phyloP scores from a whole-genome alignment of 2,888 invertebrate genomes.

The Mesorhabditis sp. region DNA sequence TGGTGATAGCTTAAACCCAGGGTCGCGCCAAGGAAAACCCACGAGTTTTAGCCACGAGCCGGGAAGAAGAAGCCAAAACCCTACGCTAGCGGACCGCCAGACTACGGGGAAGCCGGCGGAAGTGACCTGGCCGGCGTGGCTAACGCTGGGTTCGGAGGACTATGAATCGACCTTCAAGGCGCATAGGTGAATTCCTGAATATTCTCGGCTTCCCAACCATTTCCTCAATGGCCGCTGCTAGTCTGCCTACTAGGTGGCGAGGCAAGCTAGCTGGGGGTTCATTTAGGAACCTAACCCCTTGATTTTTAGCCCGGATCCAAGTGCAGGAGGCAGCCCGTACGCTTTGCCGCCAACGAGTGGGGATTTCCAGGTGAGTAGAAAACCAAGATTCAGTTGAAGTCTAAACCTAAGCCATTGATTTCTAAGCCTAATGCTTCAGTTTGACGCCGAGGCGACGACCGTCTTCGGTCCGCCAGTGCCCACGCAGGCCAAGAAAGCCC shows the following conservation, averaged over 20 bases:
- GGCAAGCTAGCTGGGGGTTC: background rate
- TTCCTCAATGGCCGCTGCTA: background rate
- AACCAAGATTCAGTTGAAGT: background rate
- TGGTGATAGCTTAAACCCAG: too few species aligned
- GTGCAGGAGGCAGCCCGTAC: background rate
- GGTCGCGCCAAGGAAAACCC: background rate
- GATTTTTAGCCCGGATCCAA: background rate
- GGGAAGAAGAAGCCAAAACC: background rate
- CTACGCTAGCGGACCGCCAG: background rate
- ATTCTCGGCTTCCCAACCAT: background rate
- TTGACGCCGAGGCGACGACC: slow-evolving; percentile 5
- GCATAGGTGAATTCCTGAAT: background rate
- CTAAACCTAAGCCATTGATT: too few species aligned
- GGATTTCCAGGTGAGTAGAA: background rate
- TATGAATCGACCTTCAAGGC: background rate
- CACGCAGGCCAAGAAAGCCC: background rate
- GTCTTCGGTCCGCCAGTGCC: background rate
- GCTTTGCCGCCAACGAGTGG: background rate
- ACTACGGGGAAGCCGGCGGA: background rate
- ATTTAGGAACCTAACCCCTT: background rate
- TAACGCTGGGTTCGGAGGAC: background rate
- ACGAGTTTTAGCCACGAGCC: background rate
- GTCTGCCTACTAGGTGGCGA: background rate
- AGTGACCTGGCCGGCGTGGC: background rate
- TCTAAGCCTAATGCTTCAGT: background rate